Conservation (phyloP, 1,140 invertebrate species). For the Protaetia brevitarsis region DNA sequence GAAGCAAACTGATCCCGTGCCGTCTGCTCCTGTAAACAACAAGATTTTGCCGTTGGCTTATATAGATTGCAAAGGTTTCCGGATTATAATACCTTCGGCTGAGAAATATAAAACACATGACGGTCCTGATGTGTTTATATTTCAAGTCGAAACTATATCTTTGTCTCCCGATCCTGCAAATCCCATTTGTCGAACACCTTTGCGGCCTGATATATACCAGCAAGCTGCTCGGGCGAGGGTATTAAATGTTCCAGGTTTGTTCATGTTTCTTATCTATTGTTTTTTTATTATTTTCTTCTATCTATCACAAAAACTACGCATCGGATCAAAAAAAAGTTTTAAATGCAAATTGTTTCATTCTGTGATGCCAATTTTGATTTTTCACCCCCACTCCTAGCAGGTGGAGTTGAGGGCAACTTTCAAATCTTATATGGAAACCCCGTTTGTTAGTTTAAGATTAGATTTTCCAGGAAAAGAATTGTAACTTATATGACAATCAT, state of each 20-base stretch:
- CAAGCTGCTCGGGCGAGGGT: conserved; percentile 62
- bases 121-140: conserved; percentile 57
- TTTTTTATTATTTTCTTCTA: not conserved
- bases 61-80: conserved; percentile 60
- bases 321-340: no score
- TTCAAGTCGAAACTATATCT: conserved; percentile 58
- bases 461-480: no score
- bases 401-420: no score
- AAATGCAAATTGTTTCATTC: no score
- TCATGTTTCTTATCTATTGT: not conserved
- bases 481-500: no score
- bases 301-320: no score
- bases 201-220: conserved; percentile 66
- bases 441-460: no score
- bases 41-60: conserved; percentile 58
- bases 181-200: conserved; percentile 69
- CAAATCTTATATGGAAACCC: no score
- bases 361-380: no score
- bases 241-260: conserved; percentile 61
- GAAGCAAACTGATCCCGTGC: not conserved
- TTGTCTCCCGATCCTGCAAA: conserved; percentile 77
- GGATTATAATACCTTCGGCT: conserved; percentile 55
- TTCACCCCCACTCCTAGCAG: no score
- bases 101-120: conserved; percentile 39
- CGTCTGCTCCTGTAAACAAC: not conserved